Percentiles rank a stretch among this genome's conserved stretches.
Evolutionary conservation across 2,888 invertebrate species (phyloP).

Genomic region (Caenorhabditis afra): DNA sequence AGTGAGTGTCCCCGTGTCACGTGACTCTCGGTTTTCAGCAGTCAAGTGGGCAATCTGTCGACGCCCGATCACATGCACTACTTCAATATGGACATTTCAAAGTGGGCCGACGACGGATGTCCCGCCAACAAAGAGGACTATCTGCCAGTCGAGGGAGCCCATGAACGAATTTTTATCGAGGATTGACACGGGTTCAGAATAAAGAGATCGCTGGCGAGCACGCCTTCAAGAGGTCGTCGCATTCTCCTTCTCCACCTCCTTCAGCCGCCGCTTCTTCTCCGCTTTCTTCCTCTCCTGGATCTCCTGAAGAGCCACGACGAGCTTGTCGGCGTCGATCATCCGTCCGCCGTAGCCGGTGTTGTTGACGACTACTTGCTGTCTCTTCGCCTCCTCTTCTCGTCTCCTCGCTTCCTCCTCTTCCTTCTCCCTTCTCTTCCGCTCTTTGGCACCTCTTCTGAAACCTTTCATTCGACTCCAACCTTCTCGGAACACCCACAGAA

Average conservation of each 20-base stretch:
- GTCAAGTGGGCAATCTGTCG: slow-evolving; percentile 14
- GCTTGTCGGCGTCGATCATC: slow-evolving; percentile 67
- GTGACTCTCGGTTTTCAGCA: no score
- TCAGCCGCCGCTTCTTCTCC: slow-evolving; percentile 53
- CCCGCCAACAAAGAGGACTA: slow-evolving; percentile 37
- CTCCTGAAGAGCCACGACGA: slow-evolving; percentile 59
- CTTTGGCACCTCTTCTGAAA: slow-evolving; percentile 46
- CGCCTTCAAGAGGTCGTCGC: not conserved
- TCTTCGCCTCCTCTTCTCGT: slow-evolving; percentile 11
- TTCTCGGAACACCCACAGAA: slow-evolving; percentile 24
- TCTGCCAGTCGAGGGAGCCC: slow-evolving; percentile 10
- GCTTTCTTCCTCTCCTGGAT: slow-evolving; percentile 61
- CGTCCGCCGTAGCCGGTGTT: slow-evolving; percentile 37
- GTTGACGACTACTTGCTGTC: slow-evolving; percentile 30
- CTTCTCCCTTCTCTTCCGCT: slow-evolving; percentile 26
- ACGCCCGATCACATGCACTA: slow-evolving; percentile 40
- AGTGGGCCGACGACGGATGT: slow-evolving; percentile 47
- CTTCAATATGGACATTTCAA: slow-evolving; percentile 31
- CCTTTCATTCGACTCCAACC: not conserved
- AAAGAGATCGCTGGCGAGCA: not conserved
- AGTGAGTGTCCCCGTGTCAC: no score
- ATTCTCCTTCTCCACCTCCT: slow-evolving; percentile 43
- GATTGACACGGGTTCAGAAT: not conserved
- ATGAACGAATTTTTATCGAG: slow-evolving; percentile 6
- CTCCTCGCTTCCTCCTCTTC: slow-evolving; percentile 30